A percentile compares a stretch with the other conserved stretches of the same genome.
Evolutionary conservation across 2,113 vertebrate species (phyloP).

Genomic region (Pipa parva): DNA sequence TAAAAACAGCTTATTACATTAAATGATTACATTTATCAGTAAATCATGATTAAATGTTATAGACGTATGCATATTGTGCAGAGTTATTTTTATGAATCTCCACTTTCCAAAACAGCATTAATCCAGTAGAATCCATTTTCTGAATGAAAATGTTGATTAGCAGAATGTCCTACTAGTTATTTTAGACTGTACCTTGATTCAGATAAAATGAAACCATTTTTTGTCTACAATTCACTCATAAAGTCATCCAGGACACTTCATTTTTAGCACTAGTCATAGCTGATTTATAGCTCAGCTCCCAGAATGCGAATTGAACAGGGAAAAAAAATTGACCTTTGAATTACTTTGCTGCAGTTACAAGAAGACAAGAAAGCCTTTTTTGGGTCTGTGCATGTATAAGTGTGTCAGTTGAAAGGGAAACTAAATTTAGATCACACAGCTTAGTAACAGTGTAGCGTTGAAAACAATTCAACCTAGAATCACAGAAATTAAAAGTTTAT

Average conservation of each 20-base stretch:
- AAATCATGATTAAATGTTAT: neutral
- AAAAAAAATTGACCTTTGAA: constrained; percentile 37
- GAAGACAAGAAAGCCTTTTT: constrained; percentile 11
- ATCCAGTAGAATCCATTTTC: neutral
- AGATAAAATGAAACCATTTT: neutral
- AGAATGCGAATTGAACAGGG: constrained; percentile 31
- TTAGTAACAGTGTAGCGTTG: too few species aligned
- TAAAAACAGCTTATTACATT: neutral
- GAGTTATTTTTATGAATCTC: neutral
- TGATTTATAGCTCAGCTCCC: constrained; percentile 18
- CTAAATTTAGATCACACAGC: constrained; percentile 23
- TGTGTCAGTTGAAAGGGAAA: constrained; percentile 23
- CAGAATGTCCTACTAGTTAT: neutral
- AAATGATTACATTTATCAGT: neutral
- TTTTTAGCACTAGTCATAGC: constrained; percentile 32
- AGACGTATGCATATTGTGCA: neutral
- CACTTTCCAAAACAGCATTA: neutral
- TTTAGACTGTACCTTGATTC: neutral
- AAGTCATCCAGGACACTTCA: constrained; percentile 10
- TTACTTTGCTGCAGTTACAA: constrained; percentile 12
- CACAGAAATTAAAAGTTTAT: too few species aligned
- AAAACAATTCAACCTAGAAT: too few species aligned
- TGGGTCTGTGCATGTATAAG: neutral
- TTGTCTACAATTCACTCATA: neutral
- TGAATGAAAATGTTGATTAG: neutral